Base-by-base conservation (phyloP, 2,113 vertebrate genomes). In the Eolophus roseicapilla region DNA sequence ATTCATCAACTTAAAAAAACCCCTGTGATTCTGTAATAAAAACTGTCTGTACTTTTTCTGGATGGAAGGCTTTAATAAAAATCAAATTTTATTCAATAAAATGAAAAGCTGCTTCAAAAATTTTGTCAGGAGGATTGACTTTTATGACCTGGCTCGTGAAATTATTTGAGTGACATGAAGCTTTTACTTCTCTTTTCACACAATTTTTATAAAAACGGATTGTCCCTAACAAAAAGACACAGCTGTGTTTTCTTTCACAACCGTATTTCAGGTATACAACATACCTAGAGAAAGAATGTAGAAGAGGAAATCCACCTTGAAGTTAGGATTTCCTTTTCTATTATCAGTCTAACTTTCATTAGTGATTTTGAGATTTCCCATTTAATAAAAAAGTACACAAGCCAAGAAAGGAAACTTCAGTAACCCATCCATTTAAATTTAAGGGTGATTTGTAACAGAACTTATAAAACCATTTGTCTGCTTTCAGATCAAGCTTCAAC, bases 181-280 rank as follows among this genome's bases (percentile, higher is more conserved):
- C 43, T 87, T 81, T 96, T 87, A 67, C 7, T 73, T 68, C 20
- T 78, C 49, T 92, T 93, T 87, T 65, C 28, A 62, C 77, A 82
- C 24, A 75, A 65, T 35, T 90, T 88, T 86, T 95, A 97, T 96
- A 95, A 96, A 97, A 97, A 90, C 83, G 29, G 49, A 91, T 96
- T 86, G 35, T 13, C 5, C 24, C 52, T 90, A 81, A 95, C 92
- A 95, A 64, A 82, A 82, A 43, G 24, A 52, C 35, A 47, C 3
- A 44, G 21, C 10, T 93, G 39, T 64, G 39, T 7, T 47, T 82
- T 86, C 37, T 16, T 43, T 60, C 20, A 5, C 49, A 67, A 27
- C 2, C 5, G 20, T 59, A 85, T 68, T 63, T 52, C 24, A 87
- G 21, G 17, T 67, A 27, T 27, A 46, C 6, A 50, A 23, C 35